Base-by-base conservation (phyloP, 2,888 invertebrate species). In the Lamellibrachia satsuma region DNA sequence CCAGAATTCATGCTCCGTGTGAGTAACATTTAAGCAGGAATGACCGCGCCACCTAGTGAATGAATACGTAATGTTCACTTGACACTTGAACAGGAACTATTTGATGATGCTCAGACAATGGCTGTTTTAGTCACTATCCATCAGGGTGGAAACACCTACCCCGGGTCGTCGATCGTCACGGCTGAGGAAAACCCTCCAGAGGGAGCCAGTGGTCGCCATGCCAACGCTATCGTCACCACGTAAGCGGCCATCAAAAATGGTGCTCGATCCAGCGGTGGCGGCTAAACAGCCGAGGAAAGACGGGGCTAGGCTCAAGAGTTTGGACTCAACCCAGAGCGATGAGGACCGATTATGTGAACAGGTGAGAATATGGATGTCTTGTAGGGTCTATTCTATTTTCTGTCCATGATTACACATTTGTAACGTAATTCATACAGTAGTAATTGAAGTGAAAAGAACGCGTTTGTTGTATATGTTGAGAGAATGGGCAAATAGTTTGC, bases 291-390 rank as follows among this genome's bases (percentile, higher is more conserved):
- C 75, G 6, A 52, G 11, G 55, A 90, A 90, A 92, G 75, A 75
- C 51, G 90, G 3, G 15, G 75, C 6, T 22, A 22, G 15, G 22
- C 75, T 15, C 27, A 91, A 92, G 8, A 90, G 15, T 8, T 22
- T 92, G 52, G 93, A 93, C 60, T 91, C 92, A 39, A 93, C 93
- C 22, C 92, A 92, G 15, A 94, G 93, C 55, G 93, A 94, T 91
- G 94, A 93, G 39, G 94, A 94, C 57, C 57, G 57, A 57, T 15
- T 57, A 15, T 57, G 57, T 57, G 57, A 57, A 11, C 75, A 75
- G 75, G 75, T 75, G 75, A 75, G 75, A 75, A 75, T 0, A 22
- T 75, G 3, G 39, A 39, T 39, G 39, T 39, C 39, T 15, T 75
- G 75, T 75, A 75, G 22, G 3, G 15, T 39, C 39, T 39, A 39